phyloP scores from a whole-genome alignment of 2,888 invertebrate genomes.

The Loripinus fragilis region DNA sequence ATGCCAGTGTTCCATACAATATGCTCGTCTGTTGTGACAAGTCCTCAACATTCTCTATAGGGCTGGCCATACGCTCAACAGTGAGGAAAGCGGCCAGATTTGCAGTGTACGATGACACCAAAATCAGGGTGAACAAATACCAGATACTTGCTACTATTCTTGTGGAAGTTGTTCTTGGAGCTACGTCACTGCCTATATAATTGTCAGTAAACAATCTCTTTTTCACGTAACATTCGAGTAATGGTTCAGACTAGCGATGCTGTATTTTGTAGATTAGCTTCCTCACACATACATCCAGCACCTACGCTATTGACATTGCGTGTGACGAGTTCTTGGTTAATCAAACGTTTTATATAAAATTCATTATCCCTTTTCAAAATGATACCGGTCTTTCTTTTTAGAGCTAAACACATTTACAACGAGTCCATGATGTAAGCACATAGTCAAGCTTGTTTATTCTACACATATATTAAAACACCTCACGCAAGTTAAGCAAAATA shows the following conservation, averaged over 20 bases:
- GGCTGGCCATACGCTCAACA: constrained; percentile 97
- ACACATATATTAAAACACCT: background rate
- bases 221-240: background rate
- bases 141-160: constrained; percentile 95
- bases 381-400: too few relatives aligned
- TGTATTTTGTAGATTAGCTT: constrained; percentile 11
- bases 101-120: constrained; percentile 99
- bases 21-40: constrained; percentile 96
- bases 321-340: too few relatives aligned
- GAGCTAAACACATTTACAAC: too few relatives aligned
- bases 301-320: too few relatives aligned
- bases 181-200: constrained; percentile 51
- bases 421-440: background rate
- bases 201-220: constrained; percentile 1
- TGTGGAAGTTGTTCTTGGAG: constrained; percentile 85
- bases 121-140: constrained; percentile 99
- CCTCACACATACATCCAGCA: background rate
- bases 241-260: background rate
- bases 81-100: constrained; percentile 99
- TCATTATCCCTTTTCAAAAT: too few relatives aligned
- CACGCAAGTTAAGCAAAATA: constrained; percentile 16
- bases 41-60: constrained; percentile 97
- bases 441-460: background rate
- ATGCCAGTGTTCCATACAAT: constrained; percentile 95
- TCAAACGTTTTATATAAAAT: too few relatives aligned